Evolutionary conservation across 2,113 vertebrate species (phyloP).

Genomic region (Calonectris borealis): DNA sequence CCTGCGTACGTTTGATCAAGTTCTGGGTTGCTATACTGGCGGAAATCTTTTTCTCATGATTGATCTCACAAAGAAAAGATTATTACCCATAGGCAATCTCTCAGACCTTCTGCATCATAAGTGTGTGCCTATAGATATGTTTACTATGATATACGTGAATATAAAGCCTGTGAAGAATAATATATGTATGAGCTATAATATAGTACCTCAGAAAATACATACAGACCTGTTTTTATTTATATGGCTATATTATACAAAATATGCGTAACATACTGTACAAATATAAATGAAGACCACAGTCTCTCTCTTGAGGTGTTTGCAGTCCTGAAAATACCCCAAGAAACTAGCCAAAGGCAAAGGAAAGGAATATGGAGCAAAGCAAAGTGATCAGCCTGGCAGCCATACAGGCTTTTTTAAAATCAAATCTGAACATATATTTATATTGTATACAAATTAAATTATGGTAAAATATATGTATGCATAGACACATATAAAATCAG

Average conservation of each 20-base stretch:
- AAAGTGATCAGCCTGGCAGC: not conserved
- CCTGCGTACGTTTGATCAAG: accelerated
- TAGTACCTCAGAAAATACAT: not conserved
- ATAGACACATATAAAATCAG: not conserved
- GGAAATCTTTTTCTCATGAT: not conserved
- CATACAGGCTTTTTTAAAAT: not conserved
- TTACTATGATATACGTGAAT: not conserved
- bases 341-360: not conserved
- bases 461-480: not conserved
- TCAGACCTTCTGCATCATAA: not conserved
- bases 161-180: not conserved
- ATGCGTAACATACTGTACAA: not conserved
- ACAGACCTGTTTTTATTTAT: not conserved
- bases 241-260: not conserved
- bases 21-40: not conserved
- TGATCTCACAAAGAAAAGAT: not conserved
- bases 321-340: not conserved
- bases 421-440: not conserved
- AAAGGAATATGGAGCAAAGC: not conserved
- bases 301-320: not conserved
- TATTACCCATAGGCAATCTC: not conserved
- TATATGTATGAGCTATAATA: not conserved
- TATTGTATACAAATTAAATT: not conserved
- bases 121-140: not conserved
- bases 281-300: not conserved